Evolutionary conservation across 2,888 invertebrate genomes (phyloP), one percentile per base, ranked within the genome.

Genomic region (Lithodes maja): DNA sequence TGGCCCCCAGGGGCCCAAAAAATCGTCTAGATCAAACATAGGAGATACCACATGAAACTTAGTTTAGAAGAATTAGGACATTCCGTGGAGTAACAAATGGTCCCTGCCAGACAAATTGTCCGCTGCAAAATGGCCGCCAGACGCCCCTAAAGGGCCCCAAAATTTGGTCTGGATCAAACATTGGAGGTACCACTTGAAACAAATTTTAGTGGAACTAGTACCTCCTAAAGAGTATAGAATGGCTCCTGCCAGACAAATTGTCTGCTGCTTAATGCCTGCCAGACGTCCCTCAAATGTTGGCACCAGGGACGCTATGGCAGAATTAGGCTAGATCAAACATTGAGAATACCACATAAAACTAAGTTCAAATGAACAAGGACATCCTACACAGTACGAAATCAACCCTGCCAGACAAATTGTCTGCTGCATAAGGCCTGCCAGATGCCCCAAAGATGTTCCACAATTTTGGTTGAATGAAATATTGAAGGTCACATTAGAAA

Each of bases 41-140:
- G 50, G 5, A 78, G 78, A 50, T 78, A 78, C 78, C 78, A 78
- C 78, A 50, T 78, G 52, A 78, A 78, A 78, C 49, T 50, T 49
- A 33, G 17, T 78, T 78, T 7, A 78, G 5, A 33, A 5, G 78
- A 78, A 78, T 52, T 49, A 15, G 78, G 17, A 78, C 2, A 78
- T 52, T 33, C 49, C 50, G 33, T 50, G 5, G 49, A 78, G 78
- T 49, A 78, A 9, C 49, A 15, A 78, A 78, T 78, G 78, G 15
- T 15, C 68, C 68, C 68, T 68, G 68, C 68, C 68, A 68, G 68
- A 68, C 68, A 68, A 68, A 68, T 78, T 78, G 3, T 78, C 17
- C 15, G 49, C 78, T 78, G 78, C 49, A 33, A 78, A 78, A 50
- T 33, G 78, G 17, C 78, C 49, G 33, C 50, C 78, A 78, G 78